Conservation (phyloP, 1,140 invertebrate species). For the Bradysia coprophila region DNA sequence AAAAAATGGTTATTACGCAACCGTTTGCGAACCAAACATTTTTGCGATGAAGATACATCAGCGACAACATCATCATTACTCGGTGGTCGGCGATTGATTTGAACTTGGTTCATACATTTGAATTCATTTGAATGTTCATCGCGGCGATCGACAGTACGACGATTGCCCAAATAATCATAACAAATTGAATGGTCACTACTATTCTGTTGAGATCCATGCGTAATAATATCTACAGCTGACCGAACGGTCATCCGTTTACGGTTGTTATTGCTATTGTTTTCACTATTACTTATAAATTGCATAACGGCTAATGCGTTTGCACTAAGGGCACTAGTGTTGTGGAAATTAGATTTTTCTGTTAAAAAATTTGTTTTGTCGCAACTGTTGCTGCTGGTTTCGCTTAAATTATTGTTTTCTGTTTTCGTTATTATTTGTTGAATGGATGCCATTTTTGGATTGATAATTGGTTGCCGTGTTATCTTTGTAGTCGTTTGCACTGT, state of each 20-base stretch:
- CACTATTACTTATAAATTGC: not conserved
- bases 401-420: not conserved
- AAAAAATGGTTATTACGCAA: not conserved
- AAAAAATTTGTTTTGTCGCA: too few species aligned
- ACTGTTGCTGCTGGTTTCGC: not conserved
- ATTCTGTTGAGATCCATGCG: not conserved
- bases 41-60: too few species aligned
- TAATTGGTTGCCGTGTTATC: not conserved
- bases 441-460: not conserved
- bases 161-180: not conserved
- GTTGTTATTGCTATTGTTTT: not conserved
- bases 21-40: not conserved
- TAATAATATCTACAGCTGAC: not conserved
- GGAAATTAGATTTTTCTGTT: not conserved
- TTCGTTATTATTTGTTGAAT: not conserved
- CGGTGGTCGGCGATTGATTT: too few species aligned
- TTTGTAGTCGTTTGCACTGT: constrained; percentile 5
- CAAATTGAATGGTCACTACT: not conserved
- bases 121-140: too few species aligned
- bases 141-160: too few species aligned
- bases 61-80: too few species aligned
- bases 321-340: not conserved
- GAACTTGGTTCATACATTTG: too few species aligned
- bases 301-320: not conserved
- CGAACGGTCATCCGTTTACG: not conserved